Evolutionary conservation across 1,140 invertebrate species (phyloP), one percentile per base, ranked within the genome.

Genomic region (Choristoneura fumiferana): DNA sequence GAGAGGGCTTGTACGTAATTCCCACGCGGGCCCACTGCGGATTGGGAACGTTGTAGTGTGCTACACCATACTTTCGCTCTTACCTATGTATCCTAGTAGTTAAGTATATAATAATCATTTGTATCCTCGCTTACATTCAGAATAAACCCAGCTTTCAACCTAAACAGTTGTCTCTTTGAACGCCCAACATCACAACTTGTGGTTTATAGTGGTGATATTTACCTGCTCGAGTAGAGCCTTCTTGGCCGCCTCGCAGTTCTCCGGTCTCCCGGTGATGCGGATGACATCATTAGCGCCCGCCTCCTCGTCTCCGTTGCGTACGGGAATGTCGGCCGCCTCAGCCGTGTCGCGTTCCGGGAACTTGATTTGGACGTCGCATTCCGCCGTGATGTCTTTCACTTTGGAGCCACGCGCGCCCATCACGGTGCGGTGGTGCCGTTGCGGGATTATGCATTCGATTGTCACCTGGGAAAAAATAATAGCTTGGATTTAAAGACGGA

Each of bases 331-430:
- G 4, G 76, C 84, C 53, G 69, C 90, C 40, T 92, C 91, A 9
- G 89, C 89, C 34, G 90, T 91, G 69, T 94, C 94, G 38, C 95
- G 92, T 73, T 97, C 96, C 15, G 97, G 97, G 85, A 98, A 97
- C 84, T 98, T 98, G 67, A 98, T 97, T 83, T 97, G 95, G 0
- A 98, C 97, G 85, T 97, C 95, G 82, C 90, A 94, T 60, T 97
- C 93, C 0, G 92, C 91, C 6, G 94, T 94, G 58, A 98, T 95
- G 53, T 91, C 92, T 86, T 97, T 95, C 14, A 98, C 95, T 78
- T 97, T 96, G 53, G 91, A 91, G 38, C 96, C 96, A 65, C 94
- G 94, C 5, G 93, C 90, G 4, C 96, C 96, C 95, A 98, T 96
- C 0, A 98, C 94, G 6, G 94, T 95, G 53, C 97, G 92, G 87